These are phyloP conservation scores for Thamnophis sirtalis DNA, from an alignment of 2,113 vertebrate genomes.

Conservation along the genomic window DNA sequence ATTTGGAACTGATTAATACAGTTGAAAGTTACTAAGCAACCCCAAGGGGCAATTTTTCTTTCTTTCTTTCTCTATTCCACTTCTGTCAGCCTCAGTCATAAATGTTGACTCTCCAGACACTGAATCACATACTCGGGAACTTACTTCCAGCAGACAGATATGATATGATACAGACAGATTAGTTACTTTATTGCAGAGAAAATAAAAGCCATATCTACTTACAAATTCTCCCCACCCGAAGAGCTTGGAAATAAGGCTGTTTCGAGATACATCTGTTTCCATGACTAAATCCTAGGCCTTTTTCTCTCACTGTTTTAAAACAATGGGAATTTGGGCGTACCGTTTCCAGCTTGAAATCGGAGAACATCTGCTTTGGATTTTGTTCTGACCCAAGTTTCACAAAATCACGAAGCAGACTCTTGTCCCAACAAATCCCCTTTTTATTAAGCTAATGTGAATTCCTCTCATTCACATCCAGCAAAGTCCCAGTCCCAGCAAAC, in stretches of 20 bases:
- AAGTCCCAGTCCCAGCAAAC: too few species aligned
- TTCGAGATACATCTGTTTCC: not conserved
- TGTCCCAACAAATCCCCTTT: too few species aligned
- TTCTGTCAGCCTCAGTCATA: not conserved
- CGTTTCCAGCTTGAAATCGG: not conserved
- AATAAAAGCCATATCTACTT: not conserved
- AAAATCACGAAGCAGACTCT: too few species aligned
- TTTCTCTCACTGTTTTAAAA: not conserved
- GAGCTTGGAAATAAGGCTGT: not conserved
- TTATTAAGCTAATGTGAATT: too few species aligned
- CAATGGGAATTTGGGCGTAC: not conserved
- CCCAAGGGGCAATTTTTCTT: too few species aligned
- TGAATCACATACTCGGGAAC: not conserved
- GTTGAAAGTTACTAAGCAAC: too few species aligned
- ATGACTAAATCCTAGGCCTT: not conserved
- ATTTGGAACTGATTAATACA: not conserved
- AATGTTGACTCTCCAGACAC: not conserved
- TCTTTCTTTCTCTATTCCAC: not conserved
- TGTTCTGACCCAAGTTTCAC: too few species aligned
- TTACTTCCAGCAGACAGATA: not conserved
- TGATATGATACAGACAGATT: not conserved
- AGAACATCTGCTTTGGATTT: not conserved
- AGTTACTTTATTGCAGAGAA: not conserved
- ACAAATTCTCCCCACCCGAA: not conserved
- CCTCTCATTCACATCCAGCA: too few species aligned